A percentile compares a stretch with the other conserved stretches of the same genome.
Conservation (phyloP, 2,797 vertebrate genomes). For the Bradypodion pumilum region DNA sequence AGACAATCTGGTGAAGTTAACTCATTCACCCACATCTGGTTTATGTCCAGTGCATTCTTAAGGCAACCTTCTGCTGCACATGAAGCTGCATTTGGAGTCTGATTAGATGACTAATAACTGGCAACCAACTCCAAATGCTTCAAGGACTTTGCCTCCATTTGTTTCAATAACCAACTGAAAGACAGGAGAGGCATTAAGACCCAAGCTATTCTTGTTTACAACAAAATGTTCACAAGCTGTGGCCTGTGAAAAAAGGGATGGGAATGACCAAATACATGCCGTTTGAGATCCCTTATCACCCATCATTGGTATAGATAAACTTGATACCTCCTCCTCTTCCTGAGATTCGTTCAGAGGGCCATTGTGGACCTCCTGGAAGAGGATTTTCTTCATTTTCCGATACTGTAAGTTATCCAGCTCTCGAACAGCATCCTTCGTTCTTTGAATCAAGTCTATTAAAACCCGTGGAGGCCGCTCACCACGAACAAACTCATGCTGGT, state of each 20-base stretch:
- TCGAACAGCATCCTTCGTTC: constrained; percentile 89
- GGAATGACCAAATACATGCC: background rate
- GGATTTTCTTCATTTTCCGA: constrained; percentile 91
- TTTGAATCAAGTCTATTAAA: constrained; percentile 94
- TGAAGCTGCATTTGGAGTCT: background rate
- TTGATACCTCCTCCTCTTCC: constrained; percentile 92
- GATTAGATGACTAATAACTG: background rate
- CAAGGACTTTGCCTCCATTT: background rate
- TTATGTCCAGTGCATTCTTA: background rate
- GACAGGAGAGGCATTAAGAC: background rate
- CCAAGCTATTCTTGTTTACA: background rate
- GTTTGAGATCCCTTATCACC: background rate
- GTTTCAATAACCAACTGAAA: background rate
- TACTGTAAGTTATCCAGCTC: constrained; percentile 90
- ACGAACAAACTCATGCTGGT: constrained; percentile 93
- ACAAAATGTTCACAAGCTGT: background rate
- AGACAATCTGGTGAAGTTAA: background rate
- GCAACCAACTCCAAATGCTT: background rate
- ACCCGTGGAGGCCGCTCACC: constrained; percentile 86
- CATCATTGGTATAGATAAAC: constrained; percentile 8
- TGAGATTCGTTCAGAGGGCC: constrained; percentile 93
- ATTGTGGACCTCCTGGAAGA: constrained; percentile 94
- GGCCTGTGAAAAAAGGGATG: background rate
- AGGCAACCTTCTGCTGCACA: background rate
- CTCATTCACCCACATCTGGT: background rate